These are phyloP conservation scores for Drosophila nikananu DNA, from an alignment of 1,140 invertebrate genomes.

Conservation along the genomic window DNA sequence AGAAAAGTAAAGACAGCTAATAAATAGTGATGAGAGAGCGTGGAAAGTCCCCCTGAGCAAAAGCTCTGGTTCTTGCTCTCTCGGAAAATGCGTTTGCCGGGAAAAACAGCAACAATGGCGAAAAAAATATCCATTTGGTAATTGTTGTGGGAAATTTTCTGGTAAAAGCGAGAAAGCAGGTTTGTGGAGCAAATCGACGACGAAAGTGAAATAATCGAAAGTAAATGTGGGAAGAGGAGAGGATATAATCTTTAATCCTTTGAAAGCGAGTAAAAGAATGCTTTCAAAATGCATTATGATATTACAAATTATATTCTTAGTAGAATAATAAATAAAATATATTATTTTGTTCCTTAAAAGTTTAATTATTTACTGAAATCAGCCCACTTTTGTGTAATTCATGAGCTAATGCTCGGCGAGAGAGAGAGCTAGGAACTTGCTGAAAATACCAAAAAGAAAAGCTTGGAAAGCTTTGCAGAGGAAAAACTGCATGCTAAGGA, in stretches of 20 bases:
- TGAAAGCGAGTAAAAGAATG: no score
- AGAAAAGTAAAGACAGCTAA: constrained; percentile 40
- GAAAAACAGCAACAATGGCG: constrained; percentile 42
- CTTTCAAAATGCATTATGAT: neutral
- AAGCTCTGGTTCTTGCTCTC: constrained; percentile 40
- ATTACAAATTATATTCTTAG: no score
- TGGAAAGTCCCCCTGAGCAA: constrained; percentile 19
- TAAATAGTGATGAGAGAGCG: constrained; percentile 16
- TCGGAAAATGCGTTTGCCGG: constrained; percentile 25
- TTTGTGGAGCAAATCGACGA: constrained; percentile 64
- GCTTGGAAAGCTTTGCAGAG: constrained; percentile 42
- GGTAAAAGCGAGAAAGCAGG: constrained; percentile 52
- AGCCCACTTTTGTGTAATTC: constrained; percentile 10
- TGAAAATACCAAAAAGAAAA: constrained; percentile 37
- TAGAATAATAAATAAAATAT: neutral
- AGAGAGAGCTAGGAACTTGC: constrained; percentile 5
- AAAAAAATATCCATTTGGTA: constrained; percentile 35
- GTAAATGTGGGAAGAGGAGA: neutral
- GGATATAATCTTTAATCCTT: neutral
- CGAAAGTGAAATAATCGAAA: constrained; percentile 51
- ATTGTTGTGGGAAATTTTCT: constrained; percentile 70
- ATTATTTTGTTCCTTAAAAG: neutral
- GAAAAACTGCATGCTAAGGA: constrained; percentile 39
- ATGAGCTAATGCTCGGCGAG: neutral
- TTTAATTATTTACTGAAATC: constrained; percentile 10